phyloP scores from a whole-genome alignment of 2,113 vertebrate genomes.

The Pseudorasbora parva region DNA sequence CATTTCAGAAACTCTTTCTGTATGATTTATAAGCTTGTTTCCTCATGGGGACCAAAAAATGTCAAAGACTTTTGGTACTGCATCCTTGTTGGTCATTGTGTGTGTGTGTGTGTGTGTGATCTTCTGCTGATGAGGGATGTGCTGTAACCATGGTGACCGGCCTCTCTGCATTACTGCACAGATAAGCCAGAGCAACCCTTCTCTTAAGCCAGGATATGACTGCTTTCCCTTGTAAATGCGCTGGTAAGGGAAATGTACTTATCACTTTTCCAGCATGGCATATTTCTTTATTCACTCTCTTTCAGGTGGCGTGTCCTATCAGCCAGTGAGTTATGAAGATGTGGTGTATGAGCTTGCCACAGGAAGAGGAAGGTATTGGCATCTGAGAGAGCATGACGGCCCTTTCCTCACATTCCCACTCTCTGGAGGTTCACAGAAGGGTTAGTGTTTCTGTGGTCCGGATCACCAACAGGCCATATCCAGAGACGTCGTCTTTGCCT shows the following conservation, averaged over 20 bases:
- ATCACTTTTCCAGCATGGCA: neutral
- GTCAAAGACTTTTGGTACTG: too few relatives aligned
- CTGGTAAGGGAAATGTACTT: neutral
- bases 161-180: constrained; percentile 30
- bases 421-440: neutral
- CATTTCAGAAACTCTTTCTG: too few relatives aligned
- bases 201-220: neutral
- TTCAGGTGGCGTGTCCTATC: neutral
- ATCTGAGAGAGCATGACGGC: neutral
- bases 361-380: neutral
- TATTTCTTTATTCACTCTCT: constrained; percentile 1
- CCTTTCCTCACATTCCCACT: neutral
- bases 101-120: constrained; percentile 10
- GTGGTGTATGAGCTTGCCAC: neutral
- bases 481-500: constrained; percentile 3
- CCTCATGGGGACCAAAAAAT: too few relatives aligned
- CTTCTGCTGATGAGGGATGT: constrained; percentile 1
- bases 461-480: neutral
- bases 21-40: too few relatives aligned
- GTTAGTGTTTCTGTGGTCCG: neutral
- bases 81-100: neutral
- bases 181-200: neutral
- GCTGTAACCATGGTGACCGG: constrained; percentile 44
- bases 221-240: neutral
- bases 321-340: neutral